phyloP scores from a whole-genome alignment of 1,140 invertebrate species.

The Panagrolaimus sp. region DNA sequence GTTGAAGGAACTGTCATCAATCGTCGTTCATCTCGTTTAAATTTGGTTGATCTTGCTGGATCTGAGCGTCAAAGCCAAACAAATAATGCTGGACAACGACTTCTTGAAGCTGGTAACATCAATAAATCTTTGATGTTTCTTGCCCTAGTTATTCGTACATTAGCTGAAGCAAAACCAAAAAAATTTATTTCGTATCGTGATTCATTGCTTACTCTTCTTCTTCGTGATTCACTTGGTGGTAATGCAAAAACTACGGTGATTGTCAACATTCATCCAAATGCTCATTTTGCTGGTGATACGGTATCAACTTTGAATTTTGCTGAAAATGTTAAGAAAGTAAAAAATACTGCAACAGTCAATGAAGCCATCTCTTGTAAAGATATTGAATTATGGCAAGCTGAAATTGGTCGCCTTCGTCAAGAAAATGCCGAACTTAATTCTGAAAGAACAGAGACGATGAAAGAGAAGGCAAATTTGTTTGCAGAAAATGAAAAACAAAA shows the following conservation, averaged over 20 bases:
- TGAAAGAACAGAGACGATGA: no score
- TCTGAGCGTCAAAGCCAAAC: constrained; percentile 89
- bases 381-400: no score
- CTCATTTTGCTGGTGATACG: no score
- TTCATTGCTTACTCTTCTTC: constrained; percentile 93
- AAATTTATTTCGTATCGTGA: constrained; percentile 91
- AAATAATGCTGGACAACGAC: constrained; percentile 87
- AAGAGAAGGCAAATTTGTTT: no score
- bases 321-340: no score
- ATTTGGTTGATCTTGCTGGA: constrained; percentile 88
- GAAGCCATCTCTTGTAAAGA: no score
- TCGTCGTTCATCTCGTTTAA: constrained; percentile 26
- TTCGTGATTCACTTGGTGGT: constrained; percentile 90
- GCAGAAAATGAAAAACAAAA: no score
- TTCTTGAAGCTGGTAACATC: constrained; percentile 99
- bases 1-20: no score
- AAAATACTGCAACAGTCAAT: no score
- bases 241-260: constrained; percentile 98
- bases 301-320: constrained; percentile 98
- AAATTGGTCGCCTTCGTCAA: no score
- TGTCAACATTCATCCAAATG: constrained; percentile 89
- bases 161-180: constrained; percentile 88
- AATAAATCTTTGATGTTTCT: constrained; percentile 97
- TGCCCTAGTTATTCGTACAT: constrained; percentile 95
- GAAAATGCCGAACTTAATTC: no score